Evolutionary conservation across 2,888 invertebrate genomes (phyloP), one percentile per base, ranked within the genome.

Genomic region (Papilio gigon): DNA sequence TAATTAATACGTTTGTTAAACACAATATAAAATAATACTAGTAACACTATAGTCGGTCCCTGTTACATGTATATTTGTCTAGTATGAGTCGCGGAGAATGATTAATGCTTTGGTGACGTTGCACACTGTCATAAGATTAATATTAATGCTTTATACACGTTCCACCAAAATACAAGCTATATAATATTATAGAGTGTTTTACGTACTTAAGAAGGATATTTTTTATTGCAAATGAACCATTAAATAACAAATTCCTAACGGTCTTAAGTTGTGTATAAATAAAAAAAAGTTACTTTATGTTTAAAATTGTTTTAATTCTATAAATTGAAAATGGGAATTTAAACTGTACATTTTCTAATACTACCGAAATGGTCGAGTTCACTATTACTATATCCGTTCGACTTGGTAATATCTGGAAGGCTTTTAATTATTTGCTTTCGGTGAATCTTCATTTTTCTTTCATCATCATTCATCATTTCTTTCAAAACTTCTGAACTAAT

Each of bases 41-140:
- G 14, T 44, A 33, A 47, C 12, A 42, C 27, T 17, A 27, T 25
- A 65, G 22, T 59, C 47, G 65, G 33, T 58, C 64, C 40, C 44
- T 44, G 58, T 47, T 35, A 59, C 59, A 59, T 22, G 64, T 37
- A 47, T 22, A 64, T 65, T 59, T 65, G 35, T 59, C 47, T 25
- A 42, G 59, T 27, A 44, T 22, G 27, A 50, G 27, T n/a, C 59
- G 59, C 12, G 65, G 65, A 66, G 42, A 35, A 59, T 66, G 59
- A 65, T 66, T 59, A 47, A 59, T 66, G 59, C n/a, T 59, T 20
- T 22, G 9, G 44, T 44, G 35, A 59, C 47, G 44, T 59, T 59
- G 59, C 56, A 30, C n/a, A 37, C 37, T 53, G 64, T 64, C 50
- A n/a, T 35, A 35, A 33, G 50, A 50, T 63, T 64, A 25, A 64